phyloP scores from a whole-genome alignment of 2,888 invertebrate genomes.

The Drosophila borborema region DNA sequence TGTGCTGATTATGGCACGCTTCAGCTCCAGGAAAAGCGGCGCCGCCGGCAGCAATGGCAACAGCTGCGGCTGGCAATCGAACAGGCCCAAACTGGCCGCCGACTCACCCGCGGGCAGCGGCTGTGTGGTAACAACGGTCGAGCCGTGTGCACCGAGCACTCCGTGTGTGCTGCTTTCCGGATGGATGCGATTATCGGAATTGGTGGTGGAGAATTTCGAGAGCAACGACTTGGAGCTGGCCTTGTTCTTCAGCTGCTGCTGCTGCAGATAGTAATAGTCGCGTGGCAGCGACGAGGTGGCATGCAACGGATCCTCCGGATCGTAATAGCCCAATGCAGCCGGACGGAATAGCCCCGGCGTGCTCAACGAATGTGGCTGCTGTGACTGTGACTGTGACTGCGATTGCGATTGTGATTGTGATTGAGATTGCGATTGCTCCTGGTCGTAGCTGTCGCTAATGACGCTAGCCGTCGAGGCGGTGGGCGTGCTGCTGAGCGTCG shows the following conservation, averaged over 20 bases:
- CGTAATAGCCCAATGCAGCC: constrained; percentile 67
- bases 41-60: constrained; percentile 61
- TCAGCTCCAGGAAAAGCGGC: constrained; percentile 77
- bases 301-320: constrained; percentile 75
- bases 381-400: constrained; percentile 45
- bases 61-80: constrained; percentile 75
- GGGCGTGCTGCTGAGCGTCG: constrained; percentile 76
- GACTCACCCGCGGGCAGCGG: constrained; percentile 63
- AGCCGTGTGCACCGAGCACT: constrained; percentile 64
- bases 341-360: constrained; percentile 70
- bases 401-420: constrained; percentile 55
- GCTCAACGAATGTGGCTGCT: constrained; percentile 68
- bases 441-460: constrained; percentile 79
- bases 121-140: constrained; percentile 78
- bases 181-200: constrained; percentile 83
- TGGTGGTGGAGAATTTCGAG: constrained; percentile 82
- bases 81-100: constrained; percentile 60
- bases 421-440: constrained; percentile 64
- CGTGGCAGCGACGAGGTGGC: constrained; percentile 82
- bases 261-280: constrained; percentile 84
- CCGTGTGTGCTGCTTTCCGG: constrained; percentile 70
- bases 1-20: constrained; percentile 79
- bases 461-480: constrained; percentile 82
- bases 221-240: constrained; percentile 80
- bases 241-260: constrained; percentile 83